Percentiles rank a stretch among this genome's conserved stretches.
Conservation (phyloP, 2,888 invertebrate genomes). For the Idaea biselata region DNA sequence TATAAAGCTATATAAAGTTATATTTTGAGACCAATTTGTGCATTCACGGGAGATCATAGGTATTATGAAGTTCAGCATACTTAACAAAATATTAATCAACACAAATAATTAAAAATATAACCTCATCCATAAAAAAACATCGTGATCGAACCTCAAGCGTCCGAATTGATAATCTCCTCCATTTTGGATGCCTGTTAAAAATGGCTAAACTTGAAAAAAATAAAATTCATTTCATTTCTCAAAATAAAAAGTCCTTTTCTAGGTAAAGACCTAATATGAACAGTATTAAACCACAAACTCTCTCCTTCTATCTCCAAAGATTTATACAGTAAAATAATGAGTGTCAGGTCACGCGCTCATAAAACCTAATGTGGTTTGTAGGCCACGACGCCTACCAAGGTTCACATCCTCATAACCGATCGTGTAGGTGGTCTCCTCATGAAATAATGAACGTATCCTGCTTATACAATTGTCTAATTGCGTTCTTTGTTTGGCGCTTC, state of each 20-base stretch:
- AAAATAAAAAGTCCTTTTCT: background rate
- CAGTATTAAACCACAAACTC: background rate
- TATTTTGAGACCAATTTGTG: no score
- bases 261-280: background rate
- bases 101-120: no score
- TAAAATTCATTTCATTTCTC: no score
- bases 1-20: no score
- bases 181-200: no score
- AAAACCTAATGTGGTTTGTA: slow-evolving; percentile 5
- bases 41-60: no score
- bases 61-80: no score
- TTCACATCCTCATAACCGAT: slow-evolving; percentile 51
- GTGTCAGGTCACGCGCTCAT: slow-evolving; percentile 4
- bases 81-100: no score
- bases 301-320: background rate
- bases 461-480: slow-evolving; percentile 51
- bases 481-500: slow-evolving; percentile 4
- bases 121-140: no score
- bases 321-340: background rate
- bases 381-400: slow-evolving; percentile 31
- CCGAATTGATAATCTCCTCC: no score
- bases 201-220: no score
- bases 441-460: slow-evolving; percentile 47
- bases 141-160: no score
- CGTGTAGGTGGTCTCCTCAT: slow-evolving; percentile 44